A percentile compares a stretch with the other conserved stretches of the same genome.
These are phyloP conservation scores for Yponomeuta sedellus DNA, from an alignment of 2,888 invertebrate species.

Conservation along the genomic window DNA sequence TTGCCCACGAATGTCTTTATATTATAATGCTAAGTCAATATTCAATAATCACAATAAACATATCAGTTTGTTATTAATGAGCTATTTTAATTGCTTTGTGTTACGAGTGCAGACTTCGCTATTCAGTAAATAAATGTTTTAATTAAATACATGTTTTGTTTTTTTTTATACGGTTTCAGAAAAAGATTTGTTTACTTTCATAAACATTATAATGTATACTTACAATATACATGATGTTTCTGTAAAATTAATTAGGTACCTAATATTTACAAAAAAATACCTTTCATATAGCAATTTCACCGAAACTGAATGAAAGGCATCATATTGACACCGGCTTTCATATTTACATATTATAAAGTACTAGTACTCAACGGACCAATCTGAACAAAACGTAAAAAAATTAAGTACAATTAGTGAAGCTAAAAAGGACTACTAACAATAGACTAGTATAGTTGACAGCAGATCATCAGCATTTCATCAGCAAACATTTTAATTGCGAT, in stretches of 20 bases:
- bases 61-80: slow-evolving; percentile 68
- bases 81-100: slow-evolving; percentile 68
- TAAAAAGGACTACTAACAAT: no score
- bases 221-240: slow-evolving; percentile 17
- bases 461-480: no score
- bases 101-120: slow-evolving; percentile 63
- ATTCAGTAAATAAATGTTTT: slow-evolving; percentile 67
- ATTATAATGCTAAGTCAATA: slow-evolving; percentile 54
- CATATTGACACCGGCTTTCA: not conserved
- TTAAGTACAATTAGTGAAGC: no score
- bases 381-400: no score
- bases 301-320: slow-evolving; percentile 12
- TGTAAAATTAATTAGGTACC: slow-evolving; percentile 5
- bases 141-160: slow-evolving; percentile 25
- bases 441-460: no score
- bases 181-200: not conserved
- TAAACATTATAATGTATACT: slow-evolving; percentile 26
- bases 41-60: slow-evolving; percentile 59
- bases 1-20: slow-evolving; percentile 43
- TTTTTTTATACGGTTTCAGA: not conserved
- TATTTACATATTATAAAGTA: not conserved
- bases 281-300: slow-evolving; percentile 16
- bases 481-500: no score
- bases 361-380: not conserved
- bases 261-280: slow-evolving; percentile 14